These are phyloP conservation scores for Nineta flava DNA, from an alignment of 2,888 invertebrate species.

Conservation along the genomic window DNA sequence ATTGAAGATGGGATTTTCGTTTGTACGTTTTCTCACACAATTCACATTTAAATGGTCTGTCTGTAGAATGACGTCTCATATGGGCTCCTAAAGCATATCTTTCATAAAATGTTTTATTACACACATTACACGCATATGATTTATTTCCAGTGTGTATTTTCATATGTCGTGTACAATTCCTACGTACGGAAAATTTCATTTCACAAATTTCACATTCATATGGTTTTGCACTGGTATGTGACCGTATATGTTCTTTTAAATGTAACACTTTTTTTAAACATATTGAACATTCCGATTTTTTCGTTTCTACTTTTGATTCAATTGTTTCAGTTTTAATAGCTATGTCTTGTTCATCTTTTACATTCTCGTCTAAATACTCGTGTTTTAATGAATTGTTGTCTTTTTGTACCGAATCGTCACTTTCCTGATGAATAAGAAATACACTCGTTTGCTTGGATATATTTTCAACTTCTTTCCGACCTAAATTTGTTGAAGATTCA, in stretches of 20 bases:
- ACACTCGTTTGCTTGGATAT: too few relatives aligned
- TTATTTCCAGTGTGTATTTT: not conserved
- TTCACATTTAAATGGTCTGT: not conserved
- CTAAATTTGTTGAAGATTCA: not conserved
- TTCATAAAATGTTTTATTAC: not conserved
- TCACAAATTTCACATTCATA: not conserved
- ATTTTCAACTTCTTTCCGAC: not conserved
- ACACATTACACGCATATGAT: not conserved
- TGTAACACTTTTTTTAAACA: too few relatives aligned
- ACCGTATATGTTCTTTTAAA: not conserved
- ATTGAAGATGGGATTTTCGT: not conserved
- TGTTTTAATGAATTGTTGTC: not conserved
- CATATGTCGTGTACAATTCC: not conserved
- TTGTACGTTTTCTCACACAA: not conserved
- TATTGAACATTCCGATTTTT: too few relatives aligned
- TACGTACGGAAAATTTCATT: too few relatives aligned
- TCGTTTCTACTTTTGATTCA: not conserved
- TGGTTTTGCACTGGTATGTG: not conserved
- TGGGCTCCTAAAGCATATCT: not conserved
- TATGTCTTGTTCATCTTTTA: too few relatives aligned
- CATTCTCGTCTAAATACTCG: too few relatives aligned
- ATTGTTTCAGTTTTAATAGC: not conserved
- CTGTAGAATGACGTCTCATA: not conserved
- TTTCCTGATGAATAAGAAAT: too few relatives aligned
- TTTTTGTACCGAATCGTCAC: not conserved